phyloP scores from a whole-genome alignment of 2,113 vertebrate species.

The Ammodytes marinus region DNA sequence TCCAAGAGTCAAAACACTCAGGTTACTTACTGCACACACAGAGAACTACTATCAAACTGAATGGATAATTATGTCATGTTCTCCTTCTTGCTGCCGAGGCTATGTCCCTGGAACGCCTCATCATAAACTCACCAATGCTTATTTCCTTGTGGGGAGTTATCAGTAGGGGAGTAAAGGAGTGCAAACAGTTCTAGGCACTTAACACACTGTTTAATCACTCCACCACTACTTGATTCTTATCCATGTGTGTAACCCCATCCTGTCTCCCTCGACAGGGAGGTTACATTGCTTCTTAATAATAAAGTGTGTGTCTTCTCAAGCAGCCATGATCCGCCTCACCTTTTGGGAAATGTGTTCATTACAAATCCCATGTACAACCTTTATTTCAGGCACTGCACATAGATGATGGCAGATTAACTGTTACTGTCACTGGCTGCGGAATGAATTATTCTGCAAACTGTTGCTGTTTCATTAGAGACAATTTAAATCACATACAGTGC shows the following conservation, averaged over 20 bases:
- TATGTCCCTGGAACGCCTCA: neutral
- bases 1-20: slow-evolving; percentile 50
- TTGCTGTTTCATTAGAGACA: slow-evolving; percentile 1
- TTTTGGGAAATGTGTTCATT: slow-evolving; percentile 53
- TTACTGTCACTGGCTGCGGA: slow-evolving; percentile 17
- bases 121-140: slow-evolving; percentile 26
- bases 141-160: slow-evolving; percentile 37
- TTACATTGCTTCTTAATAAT: slow-evolving; percentile 69
- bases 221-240: slow-evolving; percentile 27
- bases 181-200: slow-evolving; percentile 26
- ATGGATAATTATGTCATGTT: slow-evolving; percentile 39
- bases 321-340: slow-evolving; percentile 35
- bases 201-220: slow-evolving; percentile 47
- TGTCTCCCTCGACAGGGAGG: slow-evolving; percentile 51
- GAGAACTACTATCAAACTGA: slow-evolving; percentile 24
- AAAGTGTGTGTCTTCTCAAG: slow-evolving; percentile 49
- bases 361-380: slow-evolving; percentile 8
- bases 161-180: slow-evolving; percentile 28
- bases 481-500: slow-evolving; percentile 3
- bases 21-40: slow-evolving; percentile 9
- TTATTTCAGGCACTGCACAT: slow-evolving; percentile 28
- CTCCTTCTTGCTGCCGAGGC: slow-evolving; percentile 5
- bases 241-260: slow-evolving; percentile 45
- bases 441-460: slow-evolving; percentile 38
- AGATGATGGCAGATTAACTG: slow-evolving; percentile 34